Conservation (phyloP, 2,888 invertebrate species). For the Andrena marginata region DNA sequence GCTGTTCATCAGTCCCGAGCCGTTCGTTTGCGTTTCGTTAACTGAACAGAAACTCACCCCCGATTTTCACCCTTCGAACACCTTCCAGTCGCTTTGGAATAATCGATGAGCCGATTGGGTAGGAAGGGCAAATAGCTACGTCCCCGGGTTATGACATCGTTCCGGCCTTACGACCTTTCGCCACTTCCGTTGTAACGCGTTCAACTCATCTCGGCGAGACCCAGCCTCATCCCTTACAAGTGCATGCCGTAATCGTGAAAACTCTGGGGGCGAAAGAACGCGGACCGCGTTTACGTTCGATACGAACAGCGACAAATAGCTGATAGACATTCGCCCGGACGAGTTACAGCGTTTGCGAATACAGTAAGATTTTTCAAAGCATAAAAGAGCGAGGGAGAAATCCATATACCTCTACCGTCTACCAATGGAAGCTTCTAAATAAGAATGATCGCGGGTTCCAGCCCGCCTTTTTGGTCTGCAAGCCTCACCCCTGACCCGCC, state of each 20-base stretch:
- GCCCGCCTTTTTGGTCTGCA: neutral
- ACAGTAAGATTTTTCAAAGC: no score
- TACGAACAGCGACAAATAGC: constrained; percentile 15
- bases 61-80: constrained; percentile 27
- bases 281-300: neutral
- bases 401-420: neutral
- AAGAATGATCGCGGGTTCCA: neutral
- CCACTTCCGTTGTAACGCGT: constrained; percentile 48
- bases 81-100: constrained; percentile 27
- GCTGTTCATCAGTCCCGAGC: constrained; percentile 49
- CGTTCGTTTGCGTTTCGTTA: constrained; percentile 60
- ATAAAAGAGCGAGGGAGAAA: no score
- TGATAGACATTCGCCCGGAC: constrained; percentile 23
- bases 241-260: constrained; percentile 33
- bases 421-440: neutral
- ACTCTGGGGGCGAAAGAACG: constrained; percentile 4
- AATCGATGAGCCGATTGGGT: constrained; percentile 55
- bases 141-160: constrained; percentile 57
- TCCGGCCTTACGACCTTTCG: constrained; percentile 54
- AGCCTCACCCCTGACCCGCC: neutral
- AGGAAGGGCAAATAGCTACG: constrained; percentile 49
- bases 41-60: constrained; percentile 15
- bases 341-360: neutral
- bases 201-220: constrained; percentile 39
- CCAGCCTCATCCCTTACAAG: constrained; percentile 32